Conservation (phyloP, 53 echinoderm and acorn worm genomes). For the Apostichopus leukothele region DNA sequence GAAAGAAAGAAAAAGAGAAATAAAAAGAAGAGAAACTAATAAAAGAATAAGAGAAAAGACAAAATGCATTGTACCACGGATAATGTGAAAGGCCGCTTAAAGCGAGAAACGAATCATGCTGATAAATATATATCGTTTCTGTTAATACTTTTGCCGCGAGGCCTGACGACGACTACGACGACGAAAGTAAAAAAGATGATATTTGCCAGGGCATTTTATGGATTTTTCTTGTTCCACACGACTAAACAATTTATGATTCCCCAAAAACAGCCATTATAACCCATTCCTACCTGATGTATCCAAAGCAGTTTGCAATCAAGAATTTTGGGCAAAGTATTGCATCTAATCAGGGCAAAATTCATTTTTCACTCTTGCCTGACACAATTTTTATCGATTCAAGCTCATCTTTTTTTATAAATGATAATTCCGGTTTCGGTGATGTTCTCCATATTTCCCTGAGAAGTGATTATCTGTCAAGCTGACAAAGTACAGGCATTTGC, state of each 20-base stretch:
- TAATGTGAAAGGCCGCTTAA: not conserved
- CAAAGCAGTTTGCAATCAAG: not conserved
- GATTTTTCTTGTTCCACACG: not conserved
- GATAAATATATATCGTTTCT: not conserved
- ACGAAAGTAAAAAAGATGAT: not conserved
- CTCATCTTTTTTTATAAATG: not conserved
- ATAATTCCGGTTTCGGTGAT: not conserved
- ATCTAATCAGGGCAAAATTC: not conserved
- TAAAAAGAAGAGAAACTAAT: too few relatives aligned
- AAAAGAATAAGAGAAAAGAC: not conserved
- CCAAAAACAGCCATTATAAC: not conserved
- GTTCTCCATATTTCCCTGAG: not conserved
- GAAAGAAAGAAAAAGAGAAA: not conserved
- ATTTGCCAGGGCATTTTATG: not conserved
- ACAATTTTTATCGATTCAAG: not conserved
- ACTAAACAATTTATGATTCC: not conserved
- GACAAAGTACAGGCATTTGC: conserved; percentile 1
- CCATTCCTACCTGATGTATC: not conserved
- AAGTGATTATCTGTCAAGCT: conserved; percentile 23
- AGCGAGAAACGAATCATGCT: not conserved
- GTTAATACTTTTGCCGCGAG: not conserved
- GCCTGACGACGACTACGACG: not conserved
- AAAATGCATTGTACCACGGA: not conserved
- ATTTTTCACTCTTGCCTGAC: not conserved
- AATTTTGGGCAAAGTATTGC: not conserved